Percentiles rank a stretch among this genome's conserved stretches.
Evolutionary conservation across 2,888 invertebrate species (phyloP).

Genomic region (Caenorhabditis afra): DNA sequence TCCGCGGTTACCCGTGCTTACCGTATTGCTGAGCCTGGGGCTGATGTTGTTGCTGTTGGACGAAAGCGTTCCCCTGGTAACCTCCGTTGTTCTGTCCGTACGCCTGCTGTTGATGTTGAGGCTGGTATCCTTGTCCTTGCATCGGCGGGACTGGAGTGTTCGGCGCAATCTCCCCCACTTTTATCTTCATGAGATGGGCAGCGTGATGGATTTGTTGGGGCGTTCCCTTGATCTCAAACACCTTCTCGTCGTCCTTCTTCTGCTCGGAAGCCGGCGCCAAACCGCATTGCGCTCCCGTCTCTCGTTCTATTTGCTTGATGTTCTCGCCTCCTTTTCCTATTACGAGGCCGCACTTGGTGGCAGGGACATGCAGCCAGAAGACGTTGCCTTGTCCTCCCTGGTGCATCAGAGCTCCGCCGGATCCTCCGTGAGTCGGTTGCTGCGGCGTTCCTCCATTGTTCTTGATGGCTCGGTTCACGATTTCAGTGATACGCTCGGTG

Average conservation of each 20-base stretch:
- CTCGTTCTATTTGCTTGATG: constrained; percentile 85
- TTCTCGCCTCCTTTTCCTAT: constrained; percentile 98
- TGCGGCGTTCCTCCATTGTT: constrained; percentile 19
- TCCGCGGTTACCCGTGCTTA: no score
- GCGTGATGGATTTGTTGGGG: constrained; percentile 95
- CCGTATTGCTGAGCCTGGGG: constrained; percentile 21
- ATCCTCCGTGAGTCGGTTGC: not conserved
- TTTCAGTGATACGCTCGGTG: constrained; percentile 76
- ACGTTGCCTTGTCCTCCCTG: constrained; percentile 30
- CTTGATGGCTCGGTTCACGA: constrained; percentile 67
- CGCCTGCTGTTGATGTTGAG: constrained; percentile 8
- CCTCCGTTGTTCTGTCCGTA: constrained; percentile 14
- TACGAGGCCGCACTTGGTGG: constrained; percentile 95
- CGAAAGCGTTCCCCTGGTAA: not conserved
- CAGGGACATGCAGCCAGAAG: constrained; percentile 85
- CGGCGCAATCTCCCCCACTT: constrained; percentile 82
- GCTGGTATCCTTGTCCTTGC: constrained; percentile 7
- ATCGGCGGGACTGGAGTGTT: constrained; percentile 76
- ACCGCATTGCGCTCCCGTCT: constrained; percentile 97
- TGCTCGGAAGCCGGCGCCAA: constrained; percentile 90
- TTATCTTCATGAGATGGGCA: constrained; percentile 95
- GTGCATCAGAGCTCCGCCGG: not conserved
- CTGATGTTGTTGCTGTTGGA: constrained; percentile 10
- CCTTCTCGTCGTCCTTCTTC: constrained; percentile 87
- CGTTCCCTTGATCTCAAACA: constrained; percentile 92